These are phyloP conservation scores for Leptopilina clavipes DNA, from an alignment of 1,140 invertebrate species.

Conservation along the genomic window DNA sequence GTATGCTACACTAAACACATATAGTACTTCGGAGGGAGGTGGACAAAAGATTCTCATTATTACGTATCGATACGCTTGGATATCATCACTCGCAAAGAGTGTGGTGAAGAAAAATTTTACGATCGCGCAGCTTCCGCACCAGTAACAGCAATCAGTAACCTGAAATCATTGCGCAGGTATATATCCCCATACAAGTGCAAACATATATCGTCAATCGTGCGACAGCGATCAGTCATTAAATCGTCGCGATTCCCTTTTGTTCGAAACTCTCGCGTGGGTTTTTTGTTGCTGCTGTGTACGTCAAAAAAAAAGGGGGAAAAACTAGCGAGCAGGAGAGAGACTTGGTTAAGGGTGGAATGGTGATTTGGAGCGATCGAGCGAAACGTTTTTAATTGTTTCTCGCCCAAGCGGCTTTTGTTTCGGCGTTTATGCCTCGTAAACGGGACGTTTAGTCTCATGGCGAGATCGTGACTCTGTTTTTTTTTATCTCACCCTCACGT, in stretches of 20 bases:
- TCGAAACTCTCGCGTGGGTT: constrained; percentile 44
- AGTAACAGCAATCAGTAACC: constrained; percentile 24
- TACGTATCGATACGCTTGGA: constrained; percentile 61
- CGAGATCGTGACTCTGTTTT: constrained; percentile 40
- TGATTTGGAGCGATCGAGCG: constrained; percentile 68
- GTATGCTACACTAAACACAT: constrained; percentile 18
- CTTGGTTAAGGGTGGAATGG: constrained; percentile 43
- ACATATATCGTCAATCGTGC: constrained; percentile 32
- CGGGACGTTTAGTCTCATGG: constrained; percentile 56
- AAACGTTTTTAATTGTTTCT: constrained; percentile 76
- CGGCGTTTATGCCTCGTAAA: constrained; percentile 72
- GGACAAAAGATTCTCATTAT: constrained; percentile 64
- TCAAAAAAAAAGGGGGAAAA: constrained; percentile 31
- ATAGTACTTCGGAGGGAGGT: neutral
- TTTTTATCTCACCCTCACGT: constrained; percentile 32
- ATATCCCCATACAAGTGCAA: neutral
- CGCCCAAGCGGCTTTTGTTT: constrained; percentile 72
- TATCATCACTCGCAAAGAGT: constrained; percentile 6
- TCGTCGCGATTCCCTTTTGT: constrained; percentile 68
- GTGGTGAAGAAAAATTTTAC: neutral
- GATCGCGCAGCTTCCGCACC: neutral
- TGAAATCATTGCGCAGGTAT: constrained; percentile 13
- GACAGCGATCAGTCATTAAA: constrained; percentile 70
- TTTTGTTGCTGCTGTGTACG: constrained; percentile 23
- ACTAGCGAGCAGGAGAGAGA: constrained; percentile 41